Percentiles rank a stretch among this genome's conserved stretches.
phyloP scores from a whole-genome alignment of 2,113 vertebrate species.

The Rhodinocichla rosea region DNA sequence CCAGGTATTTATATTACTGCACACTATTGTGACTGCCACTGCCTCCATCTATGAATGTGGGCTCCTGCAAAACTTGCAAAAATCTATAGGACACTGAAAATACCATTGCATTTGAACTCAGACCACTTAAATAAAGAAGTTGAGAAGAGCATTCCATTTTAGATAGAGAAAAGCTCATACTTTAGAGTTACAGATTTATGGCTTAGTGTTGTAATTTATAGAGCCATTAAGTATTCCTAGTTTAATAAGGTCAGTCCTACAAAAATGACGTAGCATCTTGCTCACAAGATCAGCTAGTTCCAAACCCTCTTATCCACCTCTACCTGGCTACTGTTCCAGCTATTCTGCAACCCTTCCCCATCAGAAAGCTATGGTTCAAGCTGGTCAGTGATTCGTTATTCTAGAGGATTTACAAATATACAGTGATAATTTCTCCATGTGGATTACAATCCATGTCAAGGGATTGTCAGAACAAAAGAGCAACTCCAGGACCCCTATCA shows the following conservation, averaged over 20 bases:
- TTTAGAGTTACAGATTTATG: not conserved
- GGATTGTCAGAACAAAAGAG: not conserved
- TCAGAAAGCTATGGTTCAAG: not conserved
- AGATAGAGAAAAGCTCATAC: not conserved
- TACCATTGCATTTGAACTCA: not conserved
- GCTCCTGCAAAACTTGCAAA: not conserved
- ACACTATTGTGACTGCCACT: not conserved
- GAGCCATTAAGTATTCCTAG: not conserved
- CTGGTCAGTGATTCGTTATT: not conserved
- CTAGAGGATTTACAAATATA: not conserved
- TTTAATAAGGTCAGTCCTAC: not conserved
- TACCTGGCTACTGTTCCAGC: not conserved
- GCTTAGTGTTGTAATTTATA: not conserved
- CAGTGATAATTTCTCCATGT: not conserved
- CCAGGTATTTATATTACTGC: not conserved
- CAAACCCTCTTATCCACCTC: rapidly evolving
- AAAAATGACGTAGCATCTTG: not conserved
- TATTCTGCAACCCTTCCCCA: not conserved
- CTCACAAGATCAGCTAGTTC: not conserved
- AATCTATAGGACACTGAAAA: not conserved
- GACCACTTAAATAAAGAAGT: not conserved
- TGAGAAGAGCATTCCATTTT: not conserved
- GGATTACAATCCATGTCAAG: not conserved
- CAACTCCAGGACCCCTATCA: not conserved
- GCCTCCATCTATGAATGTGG: not conserved